These are phyloP conservation scores for Microcebus jonahi DNA, from an alignment of 2,113 vertebrate species.

Conservation along the genomic window DNA sequence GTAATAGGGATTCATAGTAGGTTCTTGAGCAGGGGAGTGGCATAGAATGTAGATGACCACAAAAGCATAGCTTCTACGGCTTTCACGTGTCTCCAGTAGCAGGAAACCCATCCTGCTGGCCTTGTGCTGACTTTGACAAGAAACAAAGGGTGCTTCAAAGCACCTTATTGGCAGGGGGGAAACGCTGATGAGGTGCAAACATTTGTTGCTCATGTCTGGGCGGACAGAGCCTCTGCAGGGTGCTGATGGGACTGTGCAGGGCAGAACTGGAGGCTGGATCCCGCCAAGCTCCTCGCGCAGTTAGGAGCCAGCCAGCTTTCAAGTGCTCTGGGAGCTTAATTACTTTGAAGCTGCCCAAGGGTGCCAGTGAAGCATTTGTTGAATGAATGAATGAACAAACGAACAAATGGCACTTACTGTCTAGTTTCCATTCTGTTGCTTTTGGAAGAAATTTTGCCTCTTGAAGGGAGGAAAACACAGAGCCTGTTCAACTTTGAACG, in stretches of 20 bases:
- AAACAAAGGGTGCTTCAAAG: neutral
- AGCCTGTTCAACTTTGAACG: neutral
- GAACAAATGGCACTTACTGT: neutral
- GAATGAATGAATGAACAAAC: neutral
- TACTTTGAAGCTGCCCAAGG: neutral
- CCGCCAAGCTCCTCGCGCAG: neutral
- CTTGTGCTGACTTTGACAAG: neutral
- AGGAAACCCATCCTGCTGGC: neutral
- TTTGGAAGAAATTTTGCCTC: neutral
- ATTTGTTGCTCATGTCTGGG: neutral
- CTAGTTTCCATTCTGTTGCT: neutral
- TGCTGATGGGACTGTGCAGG: neutral
- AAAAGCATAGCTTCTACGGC: fast-evolving
- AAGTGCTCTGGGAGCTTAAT: fast-evolving
- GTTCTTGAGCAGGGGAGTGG: neutral
- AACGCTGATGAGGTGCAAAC: neutral
- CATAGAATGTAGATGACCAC: neutral
- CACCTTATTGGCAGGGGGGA: neutral
- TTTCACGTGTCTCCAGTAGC: neutral
- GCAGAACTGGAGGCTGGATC: neutral
- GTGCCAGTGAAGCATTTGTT: neutral
- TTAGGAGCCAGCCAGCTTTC: neutral
- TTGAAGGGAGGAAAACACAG: neutral
- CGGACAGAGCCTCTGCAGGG: neutral
- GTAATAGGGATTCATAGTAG: neutral